Evolutionary conservation across 2,888 invertebrate genomes (phyloP).

Genomic region (Ormyrus nitidulus): DNA sequence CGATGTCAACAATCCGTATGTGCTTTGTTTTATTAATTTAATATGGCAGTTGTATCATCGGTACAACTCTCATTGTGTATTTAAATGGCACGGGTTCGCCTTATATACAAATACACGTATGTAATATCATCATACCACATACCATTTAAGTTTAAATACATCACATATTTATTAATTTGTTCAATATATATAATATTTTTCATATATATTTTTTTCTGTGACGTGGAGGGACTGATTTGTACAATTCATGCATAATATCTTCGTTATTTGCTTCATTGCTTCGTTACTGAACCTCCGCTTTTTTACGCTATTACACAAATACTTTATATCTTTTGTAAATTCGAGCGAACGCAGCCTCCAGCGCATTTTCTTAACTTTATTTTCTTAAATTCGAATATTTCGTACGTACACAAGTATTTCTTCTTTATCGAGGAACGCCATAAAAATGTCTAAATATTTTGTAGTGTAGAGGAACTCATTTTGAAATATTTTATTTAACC

Average conservation of each 20-base stretch:
- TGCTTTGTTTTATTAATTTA: conserved; percentile 8
- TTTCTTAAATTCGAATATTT: conserved; percentile 53
- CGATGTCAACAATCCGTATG: conserved; percentile 13
- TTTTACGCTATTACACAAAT: conserved; percentile 58
- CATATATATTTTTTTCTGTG: conserved; percentile 65
- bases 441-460: neutral
- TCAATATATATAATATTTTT: conserved; percentile 63
- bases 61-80: conserved; percentile 39
- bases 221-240: conserved; percentile 76
- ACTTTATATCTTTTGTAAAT: conserved; percentile 56
- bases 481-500: conserved; percentile 1
- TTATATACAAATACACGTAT: conserved; percentile 45
- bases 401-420: conserved; percentile 40
- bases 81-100: conserved; percentile 36
- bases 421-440: conserved; percentile 1
- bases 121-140: conserved; percentile 66
- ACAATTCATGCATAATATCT: conserved; percentile 72
- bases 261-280: conserved; percentile 69
- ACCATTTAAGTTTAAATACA: conserved; percentile 75
- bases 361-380: conserved; percentile 59
- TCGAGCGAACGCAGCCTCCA: conserved; percentile 67
- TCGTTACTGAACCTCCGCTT: conserved; percentile 67
- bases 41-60: conserved; percentile 41
- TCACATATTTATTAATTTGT: conserved; percentile 74
- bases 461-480: conserved; percentile 8